Percentiles rank a stretch among this genome's conserved stretches.
phyloP scores from a whole-genome alignment of 53 echinoderm and acorn worm species.

The Echinometra lucunter region DNA sequence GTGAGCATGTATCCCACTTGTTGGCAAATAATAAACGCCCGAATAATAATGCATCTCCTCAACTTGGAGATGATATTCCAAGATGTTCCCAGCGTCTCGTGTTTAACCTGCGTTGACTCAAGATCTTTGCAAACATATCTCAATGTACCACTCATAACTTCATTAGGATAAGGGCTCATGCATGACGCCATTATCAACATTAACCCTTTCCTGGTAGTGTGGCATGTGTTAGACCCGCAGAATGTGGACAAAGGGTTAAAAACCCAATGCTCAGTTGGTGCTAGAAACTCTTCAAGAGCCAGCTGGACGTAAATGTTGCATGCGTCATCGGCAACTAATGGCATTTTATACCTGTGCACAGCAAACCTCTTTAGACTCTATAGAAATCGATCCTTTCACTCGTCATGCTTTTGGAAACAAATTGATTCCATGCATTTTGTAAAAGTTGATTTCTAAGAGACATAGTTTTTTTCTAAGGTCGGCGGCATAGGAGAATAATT shows the following conservation, averaged over 20 bases:
- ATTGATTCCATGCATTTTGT: background rate
- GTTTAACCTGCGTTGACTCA: background rate
- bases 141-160: slow-evolving; percentile 44
- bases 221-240: background rate
- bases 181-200: background rate
- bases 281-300: background rate
- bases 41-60: background rate
- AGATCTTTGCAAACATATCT: slow-evolving; percentile 10
- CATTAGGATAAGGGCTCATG: background rate
- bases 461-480: too few species aligned
- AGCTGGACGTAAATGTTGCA: background rate
- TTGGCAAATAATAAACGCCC: background rate
- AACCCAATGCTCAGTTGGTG: background rate
- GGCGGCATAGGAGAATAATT: too few species aligned
- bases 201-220: background rate
- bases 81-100: background rate
- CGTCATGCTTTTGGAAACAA: too few species aligned
- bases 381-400: background rate
- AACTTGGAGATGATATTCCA: slow-evolving; percentile 5
- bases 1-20: slow-evolving; percentile 22
- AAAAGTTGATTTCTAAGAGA: background rate
- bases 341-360: background rate
- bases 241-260: background rate
- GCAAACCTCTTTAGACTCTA: background rate
- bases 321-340: slow-evolving; percentile 3